Conservation (phyloP, 2,888 invertebrate genomes). For the Atrina japonica region DNA sequence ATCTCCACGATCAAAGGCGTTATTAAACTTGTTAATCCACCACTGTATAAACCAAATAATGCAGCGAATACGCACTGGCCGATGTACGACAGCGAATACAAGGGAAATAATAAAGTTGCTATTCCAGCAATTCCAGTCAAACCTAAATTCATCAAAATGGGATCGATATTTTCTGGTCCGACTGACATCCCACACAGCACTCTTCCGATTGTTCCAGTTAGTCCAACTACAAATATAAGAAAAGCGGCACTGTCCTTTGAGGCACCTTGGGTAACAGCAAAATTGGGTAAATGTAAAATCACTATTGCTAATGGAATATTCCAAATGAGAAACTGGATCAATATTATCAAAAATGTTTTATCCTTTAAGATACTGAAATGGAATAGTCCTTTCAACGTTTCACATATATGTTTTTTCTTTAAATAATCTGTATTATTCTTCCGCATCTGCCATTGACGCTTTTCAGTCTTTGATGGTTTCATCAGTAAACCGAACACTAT, state of each 20-base stretch:
- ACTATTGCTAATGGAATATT: conserved; percentile 40
- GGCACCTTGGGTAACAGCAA: conserved; percentile 40
- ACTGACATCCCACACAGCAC: conserved; percentile 45
- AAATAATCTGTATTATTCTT: conserved; percentile 1
- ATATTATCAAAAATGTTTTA: conserved; percentile 37
- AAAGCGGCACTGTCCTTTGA: conserved; percentile 36
- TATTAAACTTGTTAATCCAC: conserved; percentile 33
- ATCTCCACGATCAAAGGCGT: conserved; percentile 37
- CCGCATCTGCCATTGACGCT: conserved; percentile 7
- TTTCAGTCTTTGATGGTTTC: conserved; percentile 38
- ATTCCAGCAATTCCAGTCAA: conserved; percentile 44
- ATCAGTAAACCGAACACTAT: conserved; percentile 29
- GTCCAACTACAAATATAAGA: conserved; percentile 42
- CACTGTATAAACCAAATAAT: conserved; percentile 47
- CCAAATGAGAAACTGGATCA: conserved; percentile 39
- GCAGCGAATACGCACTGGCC: conserved; percentile 40
- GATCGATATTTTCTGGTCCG: conserved; percentile 40
- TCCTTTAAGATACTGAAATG: conserved; percentile 30
- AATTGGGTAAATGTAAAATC: conserved; percentile 46
- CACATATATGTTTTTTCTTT: neutral
- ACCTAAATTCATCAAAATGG: conserved; percentile 44
- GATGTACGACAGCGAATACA: conserved; percentile 36
- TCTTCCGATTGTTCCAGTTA: conserved; percentile 34
- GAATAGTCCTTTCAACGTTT: neutral
- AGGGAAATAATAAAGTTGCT: conserved; percentile 39